phyloP scores from a whole-genome alignment of 2,113 vertebrate genomes.

The Xenotilapia caudafasciata region DNA sequence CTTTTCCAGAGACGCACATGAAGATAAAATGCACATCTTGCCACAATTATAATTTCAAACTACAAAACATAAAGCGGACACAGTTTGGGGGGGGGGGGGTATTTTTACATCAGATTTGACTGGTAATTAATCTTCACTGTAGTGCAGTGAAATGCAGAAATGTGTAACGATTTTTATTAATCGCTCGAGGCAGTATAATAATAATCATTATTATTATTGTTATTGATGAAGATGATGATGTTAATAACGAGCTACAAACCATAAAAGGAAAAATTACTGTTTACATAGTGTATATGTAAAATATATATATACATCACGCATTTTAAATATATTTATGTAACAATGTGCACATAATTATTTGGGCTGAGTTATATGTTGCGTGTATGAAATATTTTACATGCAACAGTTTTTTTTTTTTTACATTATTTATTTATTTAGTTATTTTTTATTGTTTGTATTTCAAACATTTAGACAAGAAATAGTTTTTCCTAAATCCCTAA shows the following conservation, averaged over 20 bases:
- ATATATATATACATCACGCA: background rate
- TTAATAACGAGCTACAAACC: background rate
- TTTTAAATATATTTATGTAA: background rate
- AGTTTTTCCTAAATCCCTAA: background rate
- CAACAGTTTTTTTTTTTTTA: background rate
- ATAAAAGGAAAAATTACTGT: background rate
- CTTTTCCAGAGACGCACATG: background rate
- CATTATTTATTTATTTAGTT: background rate
- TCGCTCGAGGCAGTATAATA: background rate
- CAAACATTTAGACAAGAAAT: background rate
- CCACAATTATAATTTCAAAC: background rate
- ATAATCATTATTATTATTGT: fast-evolving
- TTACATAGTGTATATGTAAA: background rate
- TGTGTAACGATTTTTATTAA: background rate
- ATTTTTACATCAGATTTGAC: background rate
- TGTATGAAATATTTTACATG: background rate
- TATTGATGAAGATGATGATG: background rate
- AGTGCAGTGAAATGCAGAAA: background rate
- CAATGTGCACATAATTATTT: background rate
- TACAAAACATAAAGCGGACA: background rate
- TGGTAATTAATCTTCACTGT: background rate
- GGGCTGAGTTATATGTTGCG: background rate
- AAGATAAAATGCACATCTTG: background rate
- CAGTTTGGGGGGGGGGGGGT: background rate
- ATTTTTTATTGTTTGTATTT: background rate